Base-by-base conservation (phyloP, 2,888 invertebrate genomes). In the Synanthedon vespiformis region DNA sequence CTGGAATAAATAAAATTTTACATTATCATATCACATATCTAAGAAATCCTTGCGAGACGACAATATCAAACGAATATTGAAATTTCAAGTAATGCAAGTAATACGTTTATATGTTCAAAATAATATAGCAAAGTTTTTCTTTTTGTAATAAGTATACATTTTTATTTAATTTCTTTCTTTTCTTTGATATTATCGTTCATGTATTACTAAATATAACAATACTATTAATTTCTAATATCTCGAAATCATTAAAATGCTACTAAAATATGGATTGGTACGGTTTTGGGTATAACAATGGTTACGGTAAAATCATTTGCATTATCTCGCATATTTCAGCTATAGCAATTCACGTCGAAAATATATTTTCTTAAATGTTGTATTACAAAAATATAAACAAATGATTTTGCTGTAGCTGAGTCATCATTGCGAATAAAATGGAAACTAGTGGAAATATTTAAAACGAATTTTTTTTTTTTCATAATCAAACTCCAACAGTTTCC, bases 11-110 rank as follows among this genome's bases (percentile, higher is more conserved):
- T 52, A 4, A 34, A 61, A 59, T 66, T 68, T 62, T 61, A 65
- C 63, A 58, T 64, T 65, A 55, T 53, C 65, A 68, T 65, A 55
- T 53, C 65, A 68, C 66, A 64, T 70, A 72, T 68, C 65, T 34
- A 34, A 57, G 70, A 63, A 59, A 67, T 70, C 69, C 70, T 72
- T 72, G 73, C n/a, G 68, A 68, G 60, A 59, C 69, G 76, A 34
- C 72, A 72, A 77, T 69, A 74, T 74, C 72, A 74, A 72, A 68
- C 71, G 70, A 70, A 59, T 58, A 40, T 51, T 47, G 41, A 53
- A 52, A 53, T 44, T 27, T 41, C 53, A 49, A 48, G 49, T 47
- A 53, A 44, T 13, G 11, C 44, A n/a, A n/a, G n/a, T 6, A 13
- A 3, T 52, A 27, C 52, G 51, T 52, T 18, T 44, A 34, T 3